Conservation (phyloP, 1,140 invertebrate species). For the Camponotus vicinus region DNA sequence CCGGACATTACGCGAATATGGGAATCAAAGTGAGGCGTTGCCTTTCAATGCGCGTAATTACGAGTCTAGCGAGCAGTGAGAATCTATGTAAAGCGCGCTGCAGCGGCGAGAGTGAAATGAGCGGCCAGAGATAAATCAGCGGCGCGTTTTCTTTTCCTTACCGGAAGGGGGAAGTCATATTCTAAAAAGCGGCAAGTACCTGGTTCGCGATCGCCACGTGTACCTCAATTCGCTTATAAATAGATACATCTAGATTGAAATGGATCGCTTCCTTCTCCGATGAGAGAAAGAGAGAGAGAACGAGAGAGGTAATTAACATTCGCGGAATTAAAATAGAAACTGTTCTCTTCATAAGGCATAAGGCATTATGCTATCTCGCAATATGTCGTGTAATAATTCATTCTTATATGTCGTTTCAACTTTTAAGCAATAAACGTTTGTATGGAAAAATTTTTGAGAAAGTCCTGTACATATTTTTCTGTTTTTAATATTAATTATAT, state of each 20-base stretch:
- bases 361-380: not conserved
- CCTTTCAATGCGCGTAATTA: conserved; percentile 69
- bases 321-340: conserved; percentile 16
- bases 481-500: not conserved
- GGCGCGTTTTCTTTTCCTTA: conserved; percentile 67
- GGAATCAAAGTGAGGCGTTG: conserved; percentile 58
- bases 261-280: conserved; percentile 32
- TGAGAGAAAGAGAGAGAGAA: no score
- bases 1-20: conserved; percentile 51
- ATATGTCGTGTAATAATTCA: no score
- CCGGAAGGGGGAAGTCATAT: conserved; percentile 64
- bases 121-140: conserved; percentile 67
- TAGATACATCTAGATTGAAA: conserved; percentile 35
- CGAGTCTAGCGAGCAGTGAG: conserved; percentile 36
- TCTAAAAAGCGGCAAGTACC: conserved; percentile 49
- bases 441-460: not conserved
- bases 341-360: not conserved
- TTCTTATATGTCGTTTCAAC: no score
- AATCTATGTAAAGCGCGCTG: conserved; percentile 65
- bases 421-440: not conserved
- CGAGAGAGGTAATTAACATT: conserved; percentile 15
- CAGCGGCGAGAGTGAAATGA: conserved; percentile 69
- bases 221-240: conserved; percentile 41
- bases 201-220: not conserved
- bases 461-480: not conserved